phyloP scores from a whole-genome alignment of 2,888 invertebrate species.

The Blastobasis lacticolella region DNA sequence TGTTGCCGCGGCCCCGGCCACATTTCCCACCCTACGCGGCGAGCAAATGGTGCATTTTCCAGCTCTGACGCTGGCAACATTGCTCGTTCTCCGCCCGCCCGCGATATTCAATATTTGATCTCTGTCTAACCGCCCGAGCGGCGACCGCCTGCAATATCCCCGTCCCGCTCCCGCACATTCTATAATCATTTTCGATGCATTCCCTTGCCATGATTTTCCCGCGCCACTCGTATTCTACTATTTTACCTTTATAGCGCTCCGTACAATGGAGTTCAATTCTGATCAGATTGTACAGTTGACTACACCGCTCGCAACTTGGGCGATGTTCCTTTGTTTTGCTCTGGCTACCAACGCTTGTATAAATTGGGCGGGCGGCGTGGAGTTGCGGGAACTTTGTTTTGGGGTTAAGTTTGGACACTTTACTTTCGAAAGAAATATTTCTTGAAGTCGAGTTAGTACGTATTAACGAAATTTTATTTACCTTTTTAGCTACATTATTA shows the following conservation, averaged over 20 bases:
- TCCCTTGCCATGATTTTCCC: slow-evolving; percentile 70
- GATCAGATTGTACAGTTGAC: slow-evolving; percentile 7
- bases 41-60: slow-evolving; percentile 42
- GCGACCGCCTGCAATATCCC: slow-evolving; percentile 62
- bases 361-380: too few species aligned
- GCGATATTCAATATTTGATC: slow-evolving; percentile 72
- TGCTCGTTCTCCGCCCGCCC: slow-evolving; percentile 36
- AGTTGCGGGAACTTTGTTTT: too few species aligned
- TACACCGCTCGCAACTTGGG: neutral
- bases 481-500: too few species aligned
- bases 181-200: slow-evolving; percentile 73
- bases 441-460: too few species aligned
- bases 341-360: too few species aligned
- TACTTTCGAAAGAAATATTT: too few species aligned
- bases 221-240: slow-evolving; percentile 52
- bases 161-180: slow-evolving; percentile 64
- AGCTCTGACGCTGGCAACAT: slow-evolving; percentile 23
- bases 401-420: too few species aligned
- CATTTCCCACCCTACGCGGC: slow-evolving; percentile 42
- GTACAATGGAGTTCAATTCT: slow-evolving; percentile 23
- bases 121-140: slow-evolving; percentile 69
- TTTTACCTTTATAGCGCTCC: slow-evolving; percentile 35
- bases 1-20: slow-evolving; percentile 19
- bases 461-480: too few species aligned
- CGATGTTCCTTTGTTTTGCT: too few species aligned